Base-by-base conservation (phyloP, 2,888 invertebrate genomes). In the Cistogaster globosa region DNA sequence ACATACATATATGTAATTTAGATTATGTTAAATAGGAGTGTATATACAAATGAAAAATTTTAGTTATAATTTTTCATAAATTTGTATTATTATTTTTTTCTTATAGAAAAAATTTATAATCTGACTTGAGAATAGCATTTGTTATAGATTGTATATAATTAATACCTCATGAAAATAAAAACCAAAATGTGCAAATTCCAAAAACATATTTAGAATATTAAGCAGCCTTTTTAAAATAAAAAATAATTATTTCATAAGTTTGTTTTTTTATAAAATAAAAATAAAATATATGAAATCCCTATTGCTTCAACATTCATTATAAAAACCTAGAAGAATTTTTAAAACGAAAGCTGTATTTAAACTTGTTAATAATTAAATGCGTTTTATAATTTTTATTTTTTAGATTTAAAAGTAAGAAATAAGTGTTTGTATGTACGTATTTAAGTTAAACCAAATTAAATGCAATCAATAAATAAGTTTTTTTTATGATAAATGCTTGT, bases 111-210 rank as follows among this genome's bases (percentile, higher is more conserved):
- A 72, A 60, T 18, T 38, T 20, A 22, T 11, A 69, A 22, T 48
- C 42, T 22, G 3, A 32, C 11, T 62, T 62, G 22, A 58, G 7
- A 51, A 78, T 32, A 58, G 20, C 18, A 75, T 74, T 81, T 82
- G 78, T 78, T 78, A 72, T 78, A 78, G 65, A 60, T 82, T 78
- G 74, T 85, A 81, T 68, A 80, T 84, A 68, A 62, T 57, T 58
- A 69, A 51, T 84, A 84, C 84, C 84, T 84, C 84, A 84, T 74
- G 68, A 62, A 76, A 81, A 84, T 60, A 68, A 80, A 32, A 84
- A 69, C 84, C 71, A 80, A 80, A 67, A 84, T 81, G 84, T 85
- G 84, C 81, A 84, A 85, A 84, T 45, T 7, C 22, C 26, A 42
- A 48, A 76, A 77, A 67, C 16, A 68, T 36, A 79, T 48, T 58